These are phyloP conservation scores for Silvanus unidentatus DNA, from an alignment of 2,888 invertebrate species.

Conservation along the genomic window DNA sequence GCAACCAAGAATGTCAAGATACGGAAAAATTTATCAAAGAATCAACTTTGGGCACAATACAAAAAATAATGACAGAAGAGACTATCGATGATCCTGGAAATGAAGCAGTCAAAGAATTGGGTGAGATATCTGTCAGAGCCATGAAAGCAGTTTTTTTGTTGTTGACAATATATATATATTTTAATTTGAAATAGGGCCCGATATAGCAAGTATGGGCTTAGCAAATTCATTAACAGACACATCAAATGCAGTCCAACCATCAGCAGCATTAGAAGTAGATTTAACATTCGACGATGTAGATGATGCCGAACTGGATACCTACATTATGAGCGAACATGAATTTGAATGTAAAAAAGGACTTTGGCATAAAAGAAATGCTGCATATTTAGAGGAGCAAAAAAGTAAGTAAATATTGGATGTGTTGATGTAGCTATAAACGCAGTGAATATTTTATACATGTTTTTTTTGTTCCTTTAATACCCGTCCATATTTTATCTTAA, in stretches of 20 bases:
- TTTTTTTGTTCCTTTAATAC: neutral
- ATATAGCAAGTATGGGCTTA: slow-evolving; percentile 74
- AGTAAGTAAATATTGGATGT: slow-evolving; percentile 51
- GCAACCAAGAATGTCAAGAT: slow-evolving; percentile 35
- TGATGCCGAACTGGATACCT: slow-evolving; percentile 83
- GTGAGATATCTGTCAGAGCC: no score
- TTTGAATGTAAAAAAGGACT: slow-evolving; percentile 71
- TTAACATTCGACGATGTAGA: slow-evolving; percentile 67
- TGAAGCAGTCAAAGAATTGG: slow-evolving; percentile 37
- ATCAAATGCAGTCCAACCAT: slow-evolving; percentile 30
- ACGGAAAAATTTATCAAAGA: slow-evolving; percentile 46
- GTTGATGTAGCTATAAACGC: no score
- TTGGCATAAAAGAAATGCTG: slow-evolving; percentile 86
- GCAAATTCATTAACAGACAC: slow-evolving; percentile 51
- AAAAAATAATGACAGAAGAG: slow-evolving; percentile 36
- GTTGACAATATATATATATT: no score
- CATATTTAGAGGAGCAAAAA: slow-evolving; percentile 78
- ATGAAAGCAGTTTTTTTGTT: no score
- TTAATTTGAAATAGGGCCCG: slow-evolving; percentile 52
- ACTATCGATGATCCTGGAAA: slow-evolving; percentile 31
- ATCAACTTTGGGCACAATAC: slow-evolving; percentile 46
- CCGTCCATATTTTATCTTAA: neutral
- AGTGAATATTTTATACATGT: neutral
- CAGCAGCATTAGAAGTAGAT: slow-evolving; percentile 23
- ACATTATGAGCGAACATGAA: slow-evolving; percentile 79